Evolutionary conservation across 2,888 invertebrate species (phyloP).

Genomic region (Tipula helvola): DNA sequence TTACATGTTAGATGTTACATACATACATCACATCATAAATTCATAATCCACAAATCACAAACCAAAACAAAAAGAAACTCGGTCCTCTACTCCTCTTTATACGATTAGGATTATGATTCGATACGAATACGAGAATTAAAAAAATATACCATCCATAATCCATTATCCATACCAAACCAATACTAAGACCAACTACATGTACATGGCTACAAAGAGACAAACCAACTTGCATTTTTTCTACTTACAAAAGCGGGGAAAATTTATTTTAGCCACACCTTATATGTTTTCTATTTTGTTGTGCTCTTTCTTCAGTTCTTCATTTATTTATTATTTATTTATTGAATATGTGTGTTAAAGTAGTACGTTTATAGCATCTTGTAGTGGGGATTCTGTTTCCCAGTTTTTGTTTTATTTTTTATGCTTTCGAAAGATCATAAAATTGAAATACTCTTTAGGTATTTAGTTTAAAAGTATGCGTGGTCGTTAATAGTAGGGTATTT

Average conservation of each 20-base stretch:
- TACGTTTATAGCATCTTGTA: not conserved
- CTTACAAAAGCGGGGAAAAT: not conserved
- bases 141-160: too few relatives aligned
- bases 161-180: not conserved
- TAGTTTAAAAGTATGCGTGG: slow-evolving; percentile 31
- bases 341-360: not conserved
- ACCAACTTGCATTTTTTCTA: not conserved
- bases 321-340: not conserved
- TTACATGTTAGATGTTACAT: too few relatives aligned
- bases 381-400: not conserved
- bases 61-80: too few relatives aligned
- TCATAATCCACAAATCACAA: too few relatives aligned
- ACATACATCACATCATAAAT: too few relatives aligned
- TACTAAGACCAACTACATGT: not conserved
- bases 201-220: not conserved
- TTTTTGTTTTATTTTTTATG: not conserved
- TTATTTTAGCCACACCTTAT: not conserved
- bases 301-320: not conserved
- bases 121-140: too few relatives aligned
- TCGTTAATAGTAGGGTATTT: slow-evolving; percentile 23
- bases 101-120: too few relatives aligned
- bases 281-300: not conserved
- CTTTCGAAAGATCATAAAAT: not conserved
- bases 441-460: not conserved
- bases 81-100: too few relatives aligned